Conservation (phyloP, 1,140 invertebrate species). For the Bombus fervidus region DNA sequence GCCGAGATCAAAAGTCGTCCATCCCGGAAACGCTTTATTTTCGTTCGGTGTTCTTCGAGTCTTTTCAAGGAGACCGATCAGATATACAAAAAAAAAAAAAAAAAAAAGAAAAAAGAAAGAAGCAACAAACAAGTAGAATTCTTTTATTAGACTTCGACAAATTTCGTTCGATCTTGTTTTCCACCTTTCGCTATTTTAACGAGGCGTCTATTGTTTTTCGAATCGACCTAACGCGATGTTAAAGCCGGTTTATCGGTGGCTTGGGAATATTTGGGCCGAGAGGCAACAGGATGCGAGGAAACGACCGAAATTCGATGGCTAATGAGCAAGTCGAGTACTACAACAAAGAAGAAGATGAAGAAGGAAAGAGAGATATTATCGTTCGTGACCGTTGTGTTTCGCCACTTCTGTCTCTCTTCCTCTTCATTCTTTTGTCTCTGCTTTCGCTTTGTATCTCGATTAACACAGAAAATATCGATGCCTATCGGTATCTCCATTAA, state of each 20-base stretch:
- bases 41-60: background rate
- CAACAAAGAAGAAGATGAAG: background rate
- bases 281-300: slow-evolving; percentile 11
- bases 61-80: background rate
- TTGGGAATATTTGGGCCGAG: slow-evolving; percentile 19
- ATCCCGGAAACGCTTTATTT: slow-evolving; percentile 15
- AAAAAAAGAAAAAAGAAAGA: too few species aligned
- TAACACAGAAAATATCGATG: slow-evolving; percentile 38
- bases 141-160: background rate
- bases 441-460: slow-evolving; percentile 1
- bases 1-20: background rate
- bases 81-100: background rate
- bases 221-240: slow-evolving; percentile 22
- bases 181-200: background rate
- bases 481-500: slow-evolving; percentile 30
- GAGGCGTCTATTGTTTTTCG: slow-evolving; percentile 4
- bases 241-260: slow-evolving; percentile 17
- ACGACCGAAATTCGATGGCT: slow-evolving; percentile 32
- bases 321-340: slow-evolving; percentile 21
- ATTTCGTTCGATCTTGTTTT: background rate
- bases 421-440: background rate
- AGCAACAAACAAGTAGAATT: background rate
- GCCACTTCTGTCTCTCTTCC: background rate
- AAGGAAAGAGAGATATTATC: slow-evolving; percentile 16
- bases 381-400: slow-evolving; percentile 15